A percentile compares a stretch with the other conserved stretches of the same genome.
phyloP scores from a whole-genome alignment of 2,888 invertebrate genomes.

The Heliconius ethilla region DNA sequence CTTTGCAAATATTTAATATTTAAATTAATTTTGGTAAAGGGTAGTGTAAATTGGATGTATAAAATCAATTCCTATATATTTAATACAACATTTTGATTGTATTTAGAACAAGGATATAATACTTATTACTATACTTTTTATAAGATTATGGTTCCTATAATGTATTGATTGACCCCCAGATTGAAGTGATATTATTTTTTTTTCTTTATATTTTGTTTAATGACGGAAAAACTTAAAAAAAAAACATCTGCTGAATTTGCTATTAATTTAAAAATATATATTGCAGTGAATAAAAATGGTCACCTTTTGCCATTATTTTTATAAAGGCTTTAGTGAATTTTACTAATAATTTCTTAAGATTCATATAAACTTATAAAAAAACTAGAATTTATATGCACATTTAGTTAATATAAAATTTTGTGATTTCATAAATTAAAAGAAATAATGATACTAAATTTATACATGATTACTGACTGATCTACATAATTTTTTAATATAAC shows the following conservation, averaged over 20 bases:
- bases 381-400: background rate
- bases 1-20: background rate
- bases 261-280: too few species aligned
- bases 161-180: too few species aligned
- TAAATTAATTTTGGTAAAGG: background rate
- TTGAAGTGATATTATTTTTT: too few species aligned
- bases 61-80: slow-evolving; percentile 33
- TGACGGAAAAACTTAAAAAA: too few species aligned
- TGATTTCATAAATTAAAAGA: background rate
- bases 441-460: background rate
- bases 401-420: background rate
- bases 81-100: background rate
- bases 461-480: background rate
- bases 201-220: too few species aligned
- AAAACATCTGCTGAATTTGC: too few species aligned
- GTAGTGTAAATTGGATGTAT: background rate
- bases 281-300: background rate
- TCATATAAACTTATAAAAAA: background rate
- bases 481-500: background rate
- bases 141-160: too few species aligned
- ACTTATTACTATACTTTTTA: too few species aligned
- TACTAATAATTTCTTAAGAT: background rate
- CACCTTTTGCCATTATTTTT: background rate
- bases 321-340: too few species aligned
- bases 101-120: too few species aligned